Evolutionary conservation across 2,888 invertebrate genomes (phyloP), one percentile per base, ranked within the genome.

Genomic region (Lycia hirtaria): DNA sequence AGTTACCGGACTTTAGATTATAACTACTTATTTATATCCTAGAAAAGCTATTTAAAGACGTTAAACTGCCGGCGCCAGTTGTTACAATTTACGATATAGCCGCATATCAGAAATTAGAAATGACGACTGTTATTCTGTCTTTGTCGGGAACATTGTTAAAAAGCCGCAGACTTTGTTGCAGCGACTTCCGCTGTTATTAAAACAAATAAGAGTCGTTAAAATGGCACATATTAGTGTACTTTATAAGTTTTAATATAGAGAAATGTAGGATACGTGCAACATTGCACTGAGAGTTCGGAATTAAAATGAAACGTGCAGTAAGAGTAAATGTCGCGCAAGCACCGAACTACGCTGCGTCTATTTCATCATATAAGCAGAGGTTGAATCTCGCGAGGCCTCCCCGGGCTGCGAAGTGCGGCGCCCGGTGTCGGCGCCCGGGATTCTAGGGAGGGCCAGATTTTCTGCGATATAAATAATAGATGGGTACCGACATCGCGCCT

Each of bases 381-480:
- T 54, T 57, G 56, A 60, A 62, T 56, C 47, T 55, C 51, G 56
- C 32, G 40, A 47, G 35, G 45, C 48, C 48, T 48, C 35, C 19
- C 6, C 47, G 26, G 38, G 30, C 33, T 47, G 56, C 48, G 26
- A 51, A 41, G 47, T 30, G 35, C 28, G 66, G 51, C 12, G 41
- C n/a, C n/a, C n/a, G 62, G 51, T n/a, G n/a, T n/a, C n/a, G n/a
- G n/a, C n/a, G n/a, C n/a, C n/a, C 56, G 61, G 28, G 62, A 61
- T 62, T 43, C 44, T 43, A 37, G 40, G 19, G 50, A 60, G 47
- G 57, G 55, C 47, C 73, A 72, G 73, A 72, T 76, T 77, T 71
- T 63, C 68, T 62, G 66, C 62, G 67, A 59, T 71, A 71, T 78
- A 75, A 74, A 76, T 75, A 73, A 72, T 73, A 73, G 64, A 75